Evolutionary conservation across 2,113 vertebrate genomes (phyloP).

Genomic region (Dendropsophus ebraccatus): DNA sequence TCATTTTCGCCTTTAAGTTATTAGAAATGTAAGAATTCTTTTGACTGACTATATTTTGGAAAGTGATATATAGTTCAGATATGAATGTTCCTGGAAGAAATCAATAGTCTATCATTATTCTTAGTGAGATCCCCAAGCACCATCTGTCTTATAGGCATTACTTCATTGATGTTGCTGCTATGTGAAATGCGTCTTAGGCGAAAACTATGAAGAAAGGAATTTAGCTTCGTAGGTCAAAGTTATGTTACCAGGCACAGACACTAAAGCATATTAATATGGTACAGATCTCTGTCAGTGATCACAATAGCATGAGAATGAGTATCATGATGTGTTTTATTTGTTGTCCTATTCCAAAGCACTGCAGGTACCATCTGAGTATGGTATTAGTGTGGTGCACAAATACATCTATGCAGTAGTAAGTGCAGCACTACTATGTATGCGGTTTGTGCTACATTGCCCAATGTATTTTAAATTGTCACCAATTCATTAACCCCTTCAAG

Average conservation of each 20-base stretch:
- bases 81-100: slow-evolving; percentile 16
- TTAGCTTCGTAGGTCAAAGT: neutral
- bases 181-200: neutral
- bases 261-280: neutral
- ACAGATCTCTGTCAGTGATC: too few relatives aligned
- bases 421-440: too few relatives aligned
- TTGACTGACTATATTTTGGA: neutral
- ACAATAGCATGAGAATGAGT: too few relatives aligned
- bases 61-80: slow-evolving; percentile 8
- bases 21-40: slow-evolving; percentile 14
- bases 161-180: slow-evolving; percentile 16
- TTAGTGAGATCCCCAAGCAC: neutral
- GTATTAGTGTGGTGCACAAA: too few relatives aligned
- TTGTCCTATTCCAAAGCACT: neutral
- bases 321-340: neutral
- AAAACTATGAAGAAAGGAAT: neutral
- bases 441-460: too few relatives aligned
- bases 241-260: neutral
- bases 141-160: slow-evolving; percentile 30
- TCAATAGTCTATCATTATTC: slow-evolving; percentile 45
- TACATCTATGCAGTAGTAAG: too few relatives aligned
- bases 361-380: too few relatives aligned
- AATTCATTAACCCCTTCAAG: too few relatives aligned
- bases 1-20: neutral
- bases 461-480: too few relatives aligned